Percentiles rank a stretch among this genome's conserved stretches.
Conservation (phyloP, 1,140 invertebrate genomes). For the Drosophila nebulosa region DNA sequence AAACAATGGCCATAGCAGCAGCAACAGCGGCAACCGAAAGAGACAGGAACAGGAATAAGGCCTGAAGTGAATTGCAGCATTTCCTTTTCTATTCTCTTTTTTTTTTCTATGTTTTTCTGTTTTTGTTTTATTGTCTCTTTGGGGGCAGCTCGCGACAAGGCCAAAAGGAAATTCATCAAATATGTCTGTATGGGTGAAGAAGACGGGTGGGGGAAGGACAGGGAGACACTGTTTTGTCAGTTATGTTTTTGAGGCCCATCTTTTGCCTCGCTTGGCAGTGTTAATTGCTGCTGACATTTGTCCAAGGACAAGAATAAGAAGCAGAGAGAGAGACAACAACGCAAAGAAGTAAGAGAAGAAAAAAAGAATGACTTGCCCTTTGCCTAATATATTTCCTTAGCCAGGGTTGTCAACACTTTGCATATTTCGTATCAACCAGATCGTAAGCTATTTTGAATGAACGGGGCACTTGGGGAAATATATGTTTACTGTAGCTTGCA, state of each 20-base stretch:
- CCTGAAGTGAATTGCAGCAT: neutral
- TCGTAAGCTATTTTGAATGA: too few relatives aligned
- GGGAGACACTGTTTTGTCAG: constrained; percentile 43
- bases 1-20: constrained; percentile 36
- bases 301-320: constrained; percentile 13
- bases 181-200: constrained; percentile 24
- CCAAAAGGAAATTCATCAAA: constrained; percentile 73
- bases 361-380: neutral
- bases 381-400: neutral
- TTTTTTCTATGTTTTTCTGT: neutral
- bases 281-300: constrained; percentile 75
- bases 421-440: too few relatives aligned
- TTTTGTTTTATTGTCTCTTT: constrained; percentile 37
- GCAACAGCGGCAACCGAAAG: neutral
- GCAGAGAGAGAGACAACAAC: neutral
- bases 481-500: too few relatives aligned
- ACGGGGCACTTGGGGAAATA: too few relatives aligned
- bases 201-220: neutral
- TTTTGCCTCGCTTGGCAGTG: constrained; percentile 55
- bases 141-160: constrained; percentile 61
- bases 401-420: neutral
- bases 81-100: neutral
- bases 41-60: neutral
- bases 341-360: too few relatives aligned
- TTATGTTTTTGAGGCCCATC: constrained; percentile 55